These are phyloP conservation scores for Drosophila ustulata DNA, from an alignment of 2,888 invertebrate genomes.

Conservation along the genomic window DNA sequence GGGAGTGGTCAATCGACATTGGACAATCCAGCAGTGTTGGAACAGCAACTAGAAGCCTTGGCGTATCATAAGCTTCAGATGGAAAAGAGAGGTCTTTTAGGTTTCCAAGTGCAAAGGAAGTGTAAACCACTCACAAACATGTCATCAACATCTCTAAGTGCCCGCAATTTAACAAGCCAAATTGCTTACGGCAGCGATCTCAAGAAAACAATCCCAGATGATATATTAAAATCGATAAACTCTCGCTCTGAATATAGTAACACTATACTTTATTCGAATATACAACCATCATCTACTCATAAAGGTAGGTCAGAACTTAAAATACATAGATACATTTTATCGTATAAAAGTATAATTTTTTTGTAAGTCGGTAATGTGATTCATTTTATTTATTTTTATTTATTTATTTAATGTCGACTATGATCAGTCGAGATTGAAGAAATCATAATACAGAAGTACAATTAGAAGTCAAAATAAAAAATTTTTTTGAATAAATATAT, in stretches of 20 bases:
- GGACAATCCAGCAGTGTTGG: constrained; percentile 83
- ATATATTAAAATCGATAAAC: constrained; percentile 4
- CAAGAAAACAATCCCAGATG: neutral
- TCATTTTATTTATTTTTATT: no score
- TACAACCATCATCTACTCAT: constrained; percentile 14
- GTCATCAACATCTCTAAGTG: constrained; percentile 65
- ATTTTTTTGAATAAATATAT: no score
- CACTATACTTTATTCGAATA: constrained; percentile 34
- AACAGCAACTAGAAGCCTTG: constrained; percentile 84
- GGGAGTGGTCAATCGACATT: constrained; percentile 77
- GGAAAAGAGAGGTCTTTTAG: constrained; percentile 80
- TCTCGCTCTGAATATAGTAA: constrained; percentile 6
- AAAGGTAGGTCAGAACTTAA: constrained; percentile 30
- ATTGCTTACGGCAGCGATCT: constrained; percentile 25
- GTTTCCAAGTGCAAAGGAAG: constrained; percentile 24
- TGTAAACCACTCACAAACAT: constrained; percentile 26
- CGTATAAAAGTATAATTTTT: no score
- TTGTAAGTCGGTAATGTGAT: no score
- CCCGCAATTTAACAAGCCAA: constrained; percentile 10
- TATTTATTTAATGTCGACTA: no score
- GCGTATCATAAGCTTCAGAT: constrained; percentile 85
- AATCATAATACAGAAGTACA: no score
- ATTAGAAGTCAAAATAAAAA: no score
- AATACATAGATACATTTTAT: no score
- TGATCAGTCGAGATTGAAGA: no score